A percentile compares a stretch with the other conserved stretches of the same genome.
phyloP scores from a whole-genome alignment of 2,797 vertebrate species.

The Acipenser ruthenus region DNA sequence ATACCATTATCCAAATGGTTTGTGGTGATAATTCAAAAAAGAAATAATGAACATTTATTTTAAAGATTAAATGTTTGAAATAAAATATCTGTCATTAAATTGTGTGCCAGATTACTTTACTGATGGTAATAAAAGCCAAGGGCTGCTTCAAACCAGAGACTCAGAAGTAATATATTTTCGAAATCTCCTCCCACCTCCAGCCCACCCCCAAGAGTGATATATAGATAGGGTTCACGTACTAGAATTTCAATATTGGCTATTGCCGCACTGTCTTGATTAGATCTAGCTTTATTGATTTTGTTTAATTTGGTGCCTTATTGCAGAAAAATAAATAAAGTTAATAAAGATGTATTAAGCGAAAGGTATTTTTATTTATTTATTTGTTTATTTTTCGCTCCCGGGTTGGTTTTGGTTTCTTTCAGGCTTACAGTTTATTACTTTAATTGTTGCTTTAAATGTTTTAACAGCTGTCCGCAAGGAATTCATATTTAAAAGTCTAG shows the following conservation, averaged over 20 bases:
- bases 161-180: not conserved
- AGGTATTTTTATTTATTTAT: not conserved
- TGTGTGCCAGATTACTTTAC: no score
- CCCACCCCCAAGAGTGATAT: constrained; percentile 31
- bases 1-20: no score
- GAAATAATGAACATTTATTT: no score
- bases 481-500: constrained; percentile 34
- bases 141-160: not conserved
- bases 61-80: no score
- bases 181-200: not conserved
- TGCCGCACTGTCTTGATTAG: constrained; percentile 52
- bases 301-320: constrained; percentile 54
- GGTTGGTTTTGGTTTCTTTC: not conserved
- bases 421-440: not conserved
- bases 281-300: constrained; percentile 57
- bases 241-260: constrained; percentile 47
- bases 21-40: no score
- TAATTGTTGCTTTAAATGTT: constrained; percentile 16
- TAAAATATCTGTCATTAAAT: no score
- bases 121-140: not conserved
- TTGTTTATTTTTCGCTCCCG: not conserved
- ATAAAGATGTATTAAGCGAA: constrained; percentile 48
- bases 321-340: constrained; percentile 40
- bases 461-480: constrained; percentile 39
- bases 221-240: constrained; percentile 30